Evolutionary conservation across 1,140 invertebrate species (phyloP).

Genomic region (Drosophila eugracilis): DNA sequence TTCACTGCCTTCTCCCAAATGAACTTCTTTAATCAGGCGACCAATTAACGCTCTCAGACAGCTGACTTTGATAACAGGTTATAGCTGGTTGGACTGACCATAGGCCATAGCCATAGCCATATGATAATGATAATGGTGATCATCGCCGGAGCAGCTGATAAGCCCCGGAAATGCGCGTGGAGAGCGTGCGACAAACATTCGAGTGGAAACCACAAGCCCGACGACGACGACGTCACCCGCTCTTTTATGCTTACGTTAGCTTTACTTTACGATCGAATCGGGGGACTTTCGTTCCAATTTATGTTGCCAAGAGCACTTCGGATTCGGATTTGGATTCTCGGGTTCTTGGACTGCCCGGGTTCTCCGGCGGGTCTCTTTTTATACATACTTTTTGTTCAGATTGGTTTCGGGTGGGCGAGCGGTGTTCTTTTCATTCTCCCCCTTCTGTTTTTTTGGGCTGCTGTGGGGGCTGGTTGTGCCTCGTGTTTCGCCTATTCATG

Average conservation of each 20-base stretch:
- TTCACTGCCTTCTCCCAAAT: conserved; percentile 1
- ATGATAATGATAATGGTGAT: conserved; percentile 16
- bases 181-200: conserved; percentile 13
- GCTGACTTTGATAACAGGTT: conserved; percentile 2
- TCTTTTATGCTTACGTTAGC: conserved; percentile 46
- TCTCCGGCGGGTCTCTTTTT: conserved; percentile 12
- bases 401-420: conserved; percentile 35
- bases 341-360: neutral
- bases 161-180: conserved; percentile 48
- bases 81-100: conserved; percentile 9
- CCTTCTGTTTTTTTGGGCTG: conserved; percentile 48
- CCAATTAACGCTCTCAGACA: conserved; percentile 26
- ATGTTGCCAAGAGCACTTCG: conserved; percentile 57
- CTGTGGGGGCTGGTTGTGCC: conserved; percentile 48
- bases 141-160: conserved; percentile 25
- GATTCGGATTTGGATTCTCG: conserved; percentile 16
- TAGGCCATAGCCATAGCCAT: neutral
- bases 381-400: conserved; percentile 20
- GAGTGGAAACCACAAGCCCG: no score
- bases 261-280: conserved; percentile 12
- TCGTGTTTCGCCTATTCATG: conserved; percentile 74
- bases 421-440: conserved; percentile 6
- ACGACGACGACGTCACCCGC: conserved; percentile 29
- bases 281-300: conserved; percentile 7
- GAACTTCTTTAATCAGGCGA: conserved; percentile 34